Base-by-base conservation (phyloP, 2,113 vertebrate genomes). In the Tragulus kanchil region DNA sequence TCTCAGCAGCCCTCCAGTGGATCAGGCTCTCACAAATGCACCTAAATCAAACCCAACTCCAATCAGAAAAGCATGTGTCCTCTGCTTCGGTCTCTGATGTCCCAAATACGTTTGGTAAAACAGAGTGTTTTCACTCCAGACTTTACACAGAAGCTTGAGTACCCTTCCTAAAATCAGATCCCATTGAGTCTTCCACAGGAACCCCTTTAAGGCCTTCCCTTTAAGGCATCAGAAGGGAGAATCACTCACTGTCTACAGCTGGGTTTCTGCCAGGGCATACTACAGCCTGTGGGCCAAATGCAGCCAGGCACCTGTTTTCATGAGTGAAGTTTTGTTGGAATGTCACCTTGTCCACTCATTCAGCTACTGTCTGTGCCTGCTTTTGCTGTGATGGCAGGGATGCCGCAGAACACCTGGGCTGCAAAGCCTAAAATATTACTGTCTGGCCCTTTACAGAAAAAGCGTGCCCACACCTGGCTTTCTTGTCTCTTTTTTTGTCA, bases 291-390 rank as follows among this genome's bases (percentile, higher is more conserved):
- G 45, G 21, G 31, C 45, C n/a, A 64, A 65, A 56, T 12, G 26
- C 45, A 36, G 52, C 11, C 67, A 62, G 61, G 31, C 10, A 36
- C 31, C 48, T 36, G 58, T 13, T 65, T 52, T 87, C 17, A 79
- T 62, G 81, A 45, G 48, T 54, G 89, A 89, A 97, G 71, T 77
- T 93, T 90, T 84, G 31, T 5, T 61, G 26, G 61, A 28, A 52
- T 31, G 48, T 1, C 3, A 16, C 6, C 75, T 28, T 0, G 5
- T 11, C 65, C 54, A 14, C 42, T 50, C 64, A 9, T 52, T 56
- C 54, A 61, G 28, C 65, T 90, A 8, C 15, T 23, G 19, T 19
- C 48, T 36, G 31, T 13, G 69, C 64, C 65, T 50, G 50, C 21
- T 25, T 69, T 15, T 3, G 26, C 52, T 62, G 11, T 10, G 0